Evolutionary conservation across 2,113 vertebrate genomes (phyloP).

Genomic region (Myotis lucifugus): DNA sequence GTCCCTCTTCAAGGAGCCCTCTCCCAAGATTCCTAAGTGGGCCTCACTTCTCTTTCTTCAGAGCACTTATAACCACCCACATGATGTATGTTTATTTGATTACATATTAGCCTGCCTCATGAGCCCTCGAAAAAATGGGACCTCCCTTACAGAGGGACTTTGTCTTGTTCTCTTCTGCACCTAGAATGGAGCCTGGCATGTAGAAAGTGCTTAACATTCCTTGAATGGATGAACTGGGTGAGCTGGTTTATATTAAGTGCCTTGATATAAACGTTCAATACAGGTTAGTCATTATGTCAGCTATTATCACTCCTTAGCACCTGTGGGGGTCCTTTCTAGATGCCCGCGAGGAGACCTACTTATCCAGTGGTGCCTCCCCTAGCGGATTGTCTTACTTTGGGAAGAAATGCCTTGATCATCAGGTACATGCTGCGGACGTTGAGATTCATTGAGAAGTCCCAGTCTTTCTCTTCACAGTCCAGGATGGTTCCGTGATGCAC

Average conservation of each 20-base stretch:
- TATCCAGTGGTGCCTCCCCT: not conserved
- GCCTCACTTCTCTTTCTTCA: not conserved
- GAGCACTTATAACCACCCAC: not conserved
- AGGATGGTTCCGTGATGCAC: conserved; percentile 95
- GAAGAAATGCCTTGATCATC: conserved; percentile 95
- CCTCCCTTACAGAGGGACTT: not conserved
- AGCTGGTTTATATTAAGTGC: not conserved
- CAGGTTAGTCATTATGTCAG: not conserved
- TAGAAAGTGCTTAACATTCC: not conserved
- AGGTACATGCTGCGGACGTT: conserved; percentile 97
- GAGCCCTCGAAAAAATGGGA: not conserved
- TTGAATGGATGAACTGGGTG: not conserved
- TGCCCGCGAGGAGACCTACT: not conserved
- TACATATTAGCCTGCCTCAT: not conserved
- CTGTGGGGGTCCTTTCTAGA: not conserved
- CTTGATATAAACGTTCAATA: not conserved
- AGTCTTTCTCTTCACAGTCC: conserved; percentile 94
- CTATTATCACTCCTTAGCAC: not conserved
- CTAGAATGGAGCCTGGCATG: not conserved
- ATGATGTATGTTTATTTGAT: not conserved
- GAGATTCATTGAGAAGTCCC: conserved; percentile 96
- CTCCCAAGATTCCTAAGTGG: not conserved
- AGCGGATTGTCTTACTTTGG: conserved; percentile 86
- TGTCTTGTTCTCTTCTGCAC: not conserved
- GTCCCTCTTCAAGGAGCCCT: not conserved